These are phyloP conservation scores for Drosophila pegasa DNA, from an alignment of 2,888 invertebrate species.

Conservation along the genomic window DNA sequence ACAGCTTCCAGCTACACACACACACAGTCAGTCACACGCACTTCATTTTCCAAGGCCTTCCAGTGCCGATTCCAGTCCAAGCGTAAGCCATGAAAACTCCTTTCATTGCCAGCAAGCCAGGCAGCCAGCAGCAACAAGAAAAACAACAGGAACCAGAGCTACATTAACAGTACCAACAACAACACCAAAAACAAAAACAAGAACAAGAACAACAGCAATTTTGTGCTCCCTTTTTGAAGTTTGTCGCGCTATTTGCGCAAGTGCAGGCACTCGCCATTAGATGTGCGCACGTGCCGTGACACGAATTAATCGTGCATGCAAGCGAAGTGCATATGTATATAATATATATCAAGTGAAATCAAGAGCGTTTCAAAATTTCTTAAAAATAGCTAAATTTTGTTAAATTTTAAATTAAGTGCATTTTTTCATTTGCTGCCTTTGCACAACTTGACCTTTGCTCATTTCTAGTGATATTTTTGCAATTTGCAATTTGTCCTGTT, in stretches of 20 bases:
- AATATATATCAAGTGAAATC: neutral
- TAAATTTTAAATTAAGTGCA: neutral
- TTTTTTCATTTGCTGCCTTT: neutral
- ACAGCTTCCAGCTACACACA: constrained; percentile 41
- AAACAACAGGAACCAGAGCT: constrained; percentile 11
- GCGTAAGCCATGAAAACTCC: constrained; percentile 64
- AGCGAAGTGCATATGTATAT: neutral
- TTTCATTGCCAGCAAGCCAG: constrained; percentile 69
- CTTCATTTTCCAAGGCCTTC: constrained; percentile 62
- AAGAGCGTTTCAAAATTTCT: neutral
- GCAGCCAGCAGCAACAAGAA: constrained; percentile 26
- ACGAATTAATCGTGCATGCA: constrained; percentile 32
- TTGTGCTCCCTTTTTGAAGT: constrained; percentile 78
- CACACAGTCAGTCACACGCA: constrained; percentile 11
- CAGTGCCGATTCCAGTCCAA: constrained; percentile 69
- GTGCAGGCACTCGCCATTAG: constrained; percentile 68
- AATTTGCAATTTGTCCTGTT: neutral
- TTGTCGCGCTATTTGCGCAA: constrained; percentile 78
- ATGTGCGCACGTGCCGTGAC: constrained; percentile 41
- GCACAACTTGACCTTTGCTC: constrained; percentile 8
- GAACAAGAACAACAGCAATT: constrained; percentile 38
- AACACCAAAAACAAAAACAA: constrained; percentile 33
- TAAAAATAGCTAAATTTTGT: neutral
- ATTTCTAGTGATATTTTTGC: constrained; percentile 14
- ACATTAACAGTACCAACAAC: constrained; percentile 27